Evolutionary conservation across 2,113 vertebrate genomes (phyloP), one percentile per base, ranked within the genome.

Genomic region (Notiomystis cincta): DNA sequence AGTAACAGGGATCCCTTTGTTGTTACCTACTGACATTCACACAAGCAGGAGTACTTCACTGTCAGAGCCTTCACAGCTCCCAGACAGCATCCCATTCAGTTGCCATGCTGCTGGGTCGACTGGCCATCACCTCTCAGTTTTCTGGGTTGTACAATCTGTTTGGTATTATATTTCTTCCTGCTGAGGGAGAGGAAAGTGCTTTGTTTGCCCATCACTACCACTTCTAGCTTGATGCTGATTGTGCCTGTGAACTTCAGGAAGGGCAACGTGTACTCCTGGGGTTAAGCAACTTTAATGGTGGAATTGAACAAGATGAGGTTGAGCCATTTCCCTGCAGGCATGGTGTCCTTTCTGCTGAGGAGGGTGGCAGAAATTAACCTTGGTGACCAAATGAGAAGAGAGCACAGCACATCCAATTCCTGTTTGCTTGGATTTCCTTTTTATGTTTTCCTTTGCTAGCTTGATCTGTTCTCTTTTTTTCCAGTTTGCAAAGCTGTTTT

Each of bases 331-430:
- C 40, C 40, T 51, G 25, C n/a, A 56, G 15, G 4, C 3, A 2
- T 51, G 13, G 31, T 35, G 13, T 23, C 20, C 13, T 71, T 62
- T 16, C 48, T 51, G 3, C 67, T 58, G 50, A 11, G 7, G 2
- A 19, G 9, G 13, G 13, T 66, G 23, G 15, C 6, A 3, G 3
- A 8, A 47, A 16, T 25, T 42, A 80, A 3, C n/a, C 37, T 58
- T 5, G 15, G 40, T 71, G 37, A 51, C 8, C 6, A n/a, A 25
- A 60, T 30, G 13, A 27, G 30, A 93, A 42, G 23, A 72, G 20
- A 61, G 12, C 1, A 1, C 19, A 37, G 24, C 0, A 1, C 21
- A 50, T 44, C 6, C 0, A 1, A 22, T 44, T 50, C 5, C 33
- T 31, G 2, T 84, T 69, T 57, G 22, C 58, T 92, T 10, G 1